A percentile compares a stretch with the other conserved stretches of the same genome.
These are phyloP conservation scores for Labeo rohita DNA, from an alignment of 2,113 vertebrate genomes.

Conservation along the genomic window DNA sequence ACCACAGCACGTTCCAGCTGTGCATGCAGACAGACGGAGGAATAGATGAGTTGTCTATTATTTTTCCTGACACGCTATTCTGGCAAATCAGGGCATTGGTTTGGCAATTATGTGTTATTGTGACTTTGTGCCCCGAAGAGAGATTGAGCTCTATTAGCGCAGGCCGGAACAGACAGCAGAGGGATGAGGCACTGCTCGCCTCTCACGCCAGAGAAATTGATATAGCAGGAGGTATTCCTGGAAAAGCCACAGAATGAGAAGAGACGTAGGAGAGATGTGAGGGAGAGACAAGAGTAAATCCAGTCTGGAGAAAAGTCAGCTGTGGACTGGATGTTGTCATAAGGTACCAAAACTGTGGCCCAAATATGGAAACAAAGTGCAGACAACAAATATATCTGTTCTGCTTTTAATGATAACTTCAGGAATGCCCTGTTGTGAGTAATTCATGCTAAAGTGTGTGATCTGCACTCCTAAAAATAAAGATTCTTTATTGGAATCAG, in stretches of 20 bases:
- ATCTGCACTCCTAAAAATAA: neutral
- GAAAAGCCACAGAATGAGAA: conserved; percentile 63
- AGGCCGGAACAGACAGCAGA: conserved; percentile 39
- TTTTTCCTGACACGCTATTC: conserved; percentile 9
- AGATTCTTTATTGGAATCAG: neutral
- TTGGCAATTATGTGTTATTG: conserved; percentile 22
- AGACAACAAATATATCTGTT: neutral
- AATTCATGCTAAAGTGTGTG: neutral
- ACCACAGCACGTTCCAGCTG: conserved; percentile 31
- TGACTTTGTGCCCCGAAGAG: conserved; percentile 27
- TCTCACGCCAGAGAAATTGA: conserved; percentile 59
- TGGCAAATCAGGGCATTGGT: conserved; percentile 25
- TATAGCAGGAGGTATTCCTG: conserved; percentile 68
- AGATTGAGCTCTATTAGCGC: conserved; percentile 6
- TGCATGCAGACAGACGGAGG: conserved; percentile 20
- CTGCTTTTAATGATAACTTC: neutral
- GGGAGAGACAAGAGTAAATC: conserved; percentile 35
- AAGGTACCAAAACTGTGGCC: conserved; percentile 5
- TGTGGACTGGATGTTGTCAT: neutral
- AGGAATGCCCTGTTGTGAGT: neutral
- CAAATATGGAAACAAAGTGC: conserved; percentile 6
- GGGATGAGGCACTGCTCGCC: conserved; percentile 45
- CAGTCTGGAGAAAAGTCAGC: conserved; percentile 34
- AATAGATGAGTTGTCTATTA: neutral
- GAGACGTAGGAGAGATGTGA: conserved; percentile 45